A percentile compares a stretch with the other conserved stretches of the same genome.
Evolutionary conservation across 2,113 vertebrate species (phyloP).

Genomic region (Emydura subglobosa): DNA sequence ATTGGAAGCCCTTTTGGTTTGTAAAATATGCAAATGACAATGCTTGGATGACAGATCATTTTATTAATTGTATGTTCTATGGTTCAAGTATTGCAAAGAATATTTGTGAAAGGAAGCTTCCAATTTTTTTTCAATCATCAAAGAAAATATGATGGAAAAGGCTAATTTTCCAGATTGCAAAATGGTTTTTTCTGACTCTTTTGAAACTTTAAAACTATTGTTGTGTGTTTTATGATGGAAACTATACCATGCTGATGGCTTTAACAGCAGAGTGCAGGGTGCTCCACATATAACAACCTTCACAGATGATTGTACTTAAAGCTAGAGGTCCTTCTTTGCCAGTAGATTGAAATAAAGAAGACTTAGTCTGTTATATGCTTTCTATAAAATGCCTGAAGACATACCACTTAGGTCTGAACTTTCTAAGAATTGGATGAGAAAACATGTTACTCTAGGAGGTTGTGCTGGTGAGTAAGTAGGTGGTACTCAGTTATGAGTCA

Average conservation of each 20-base stretch:
- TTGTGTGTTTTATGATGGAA: background rate
- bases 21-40: conserved; percentile 40
- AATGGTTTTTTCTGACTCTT: conserved; percentile 4
- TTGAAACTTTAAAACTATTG: background rate
- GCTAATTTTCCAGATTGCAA: background rate
- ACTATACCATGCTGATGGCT: conserved; percentile 13
- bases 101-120: conserved; percentile 2
- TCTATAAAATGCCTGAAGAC: conserved; percentile 28
- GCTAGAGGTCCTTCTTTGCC: conserved; percentile 27
- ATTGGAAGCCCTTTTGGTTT: conserved; percentile 39
- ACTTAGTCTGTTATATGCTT: conserved; percentile 33
- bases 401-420: conserved; percentile 10
- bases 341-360: background rate
- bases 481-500: background rate
- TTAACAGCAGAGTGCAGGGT: background rate
- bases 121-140: background rate
- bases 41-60: background rate
- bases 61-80: conserved; percentile 42
- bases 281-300: conserved; percentile 3
- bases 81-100: background rate
- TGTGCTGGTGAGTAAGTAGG: conserved; percentile 15
- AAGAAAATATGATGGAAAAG: background rate
- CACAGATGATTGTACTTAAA: conserved; percentile 32
- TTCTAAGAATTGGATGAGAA: conserved; percentile 22
- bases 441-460: background rate